Evolutionary conservation across 2,113 vertebrate species (phyloP), one percentile per base, ranked within the genome.

Genomic region (Centropus bengalensis): DNA sequence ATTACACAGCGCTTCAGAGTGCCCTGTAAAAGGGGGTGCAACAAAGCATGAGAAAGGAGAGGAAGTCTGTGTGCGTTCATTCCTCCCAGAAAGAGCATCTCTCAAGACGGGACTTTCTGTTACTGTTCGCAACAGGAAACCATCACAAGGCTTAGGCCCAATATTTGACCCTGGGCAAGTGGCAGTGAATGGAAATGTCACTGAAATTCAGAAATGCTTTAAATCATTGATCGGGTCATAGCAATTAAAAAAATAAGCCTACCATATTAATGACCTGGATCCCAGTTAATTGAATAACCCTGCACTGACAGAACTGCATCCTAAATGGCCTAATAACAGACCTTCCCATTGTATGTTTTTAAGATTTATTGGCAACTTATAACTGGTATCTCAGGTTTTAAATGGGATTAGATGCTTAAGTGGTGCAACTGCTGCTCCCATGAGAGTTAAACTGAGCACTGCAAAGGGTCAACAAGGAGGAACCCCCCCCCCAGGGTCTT

Each of bases 341-440:
- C 24, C 54, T 91, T 91, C 47, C 67, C 28, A n/a, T 54, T 58
- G 20, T 11, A 66, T 15, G 28, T 6, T 76, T 94, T 59, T 5
- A 27, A 91, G 80, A 89, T 93, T 86, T 95, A 94, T 47, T 89
- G 63, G 24, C 62, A 64, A 84, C 33, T 86, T 86, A 28, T 60
- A 82, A 54, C 42, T 49, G 55, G n/a, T 56, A 66, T 84, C 45
- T 76, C 3, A 1, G 75, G 67, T 76, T 91, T 70, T 85, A 81
- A 95, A 88, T n/a, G 30, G 70, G 33, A 86, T 88, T 86, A 90
- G 55, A 68, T 56, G 71, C 26, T 17, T 36, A 80, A 94, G 67
- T 71, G 78, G 84, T 76, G 47, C 54, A 33, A n/a, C 45, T 80
- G 62, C 78, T 82, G 60, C 28, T 69, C 70, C 52, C 5, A 10